These are phyloP conservation scores for Hydropsyche tenuis DNA, from an alignment of 1,140 invertebrate genomes.

Conservation along the genomic window DNA sequence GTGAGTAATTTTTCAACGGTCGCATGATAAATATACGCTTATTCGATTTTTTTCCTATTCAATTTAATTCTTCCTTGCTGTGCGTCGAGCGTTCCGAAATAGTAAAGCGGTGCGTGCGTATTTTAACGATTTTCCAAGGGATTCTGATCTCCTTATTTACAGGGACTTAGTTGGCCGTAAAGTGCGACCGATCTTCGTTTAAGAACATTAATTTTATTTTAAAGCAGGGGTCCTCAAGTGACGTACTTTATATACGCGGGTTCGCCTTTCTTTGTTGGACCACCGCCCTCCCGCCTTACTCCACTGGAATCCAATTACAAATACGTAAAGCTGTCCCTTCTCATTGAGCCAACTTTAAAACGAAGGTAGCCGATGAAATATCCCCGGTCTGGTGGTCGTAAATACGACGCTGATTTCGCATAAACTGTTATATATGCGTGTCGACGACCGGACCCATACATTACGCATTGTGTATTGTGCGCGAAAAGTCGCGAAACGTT, in stretches of 20 bases:
- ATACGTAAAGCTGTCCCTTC: conserved; percentile 31
- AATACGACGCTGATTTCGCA: too few species aligned
- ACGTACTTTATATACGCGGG: conserved; percentile 35
- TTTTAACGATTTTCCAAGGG: too few species aligned
- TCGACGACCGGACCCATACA: neutral
- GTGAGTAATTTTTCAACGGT: conserved; percentile 5
- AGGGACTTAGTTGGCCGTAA: conserved; percentile 35
- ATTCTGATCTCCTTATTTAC: conserved; percentile 43
- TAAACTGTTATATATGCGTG: neutral
- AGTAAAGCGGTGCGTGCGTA: too few species aligned
- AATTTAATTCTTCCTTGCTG: too few species aligned
- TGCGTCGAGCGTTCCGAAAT: too few species aligned
- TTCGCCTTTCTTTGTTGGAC: conserved; percentile 15
- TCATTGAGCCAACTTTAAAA: conserved; percentile 38
- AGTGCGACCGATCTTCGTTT: conserved; percentile 46
- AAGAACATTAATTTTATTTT: conserved; percentile 47
- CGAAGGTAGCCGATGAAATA: conserved; percentile 32
- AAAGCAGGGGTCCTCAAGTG: conserved; percentile 26
- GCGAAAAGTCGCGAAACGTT: neutral
- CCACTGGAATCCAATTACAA: conserved; percentile 42
- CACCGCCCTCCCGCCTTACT: conserved; percentile 15
- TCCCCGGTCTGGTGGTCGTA: neutral
- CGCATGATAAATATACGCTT: too few species aligned
- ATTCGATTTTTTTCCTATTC: too few species aligned
- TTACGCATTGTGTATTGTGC: conserved; percentile 10